Percentiles rank a stretch among this genome's conserved stretches.
Evolutionary conservation across 2,888 invertebrate species (phyloP).

Genomic region (Eupeodes latifasciatus): DNA sequence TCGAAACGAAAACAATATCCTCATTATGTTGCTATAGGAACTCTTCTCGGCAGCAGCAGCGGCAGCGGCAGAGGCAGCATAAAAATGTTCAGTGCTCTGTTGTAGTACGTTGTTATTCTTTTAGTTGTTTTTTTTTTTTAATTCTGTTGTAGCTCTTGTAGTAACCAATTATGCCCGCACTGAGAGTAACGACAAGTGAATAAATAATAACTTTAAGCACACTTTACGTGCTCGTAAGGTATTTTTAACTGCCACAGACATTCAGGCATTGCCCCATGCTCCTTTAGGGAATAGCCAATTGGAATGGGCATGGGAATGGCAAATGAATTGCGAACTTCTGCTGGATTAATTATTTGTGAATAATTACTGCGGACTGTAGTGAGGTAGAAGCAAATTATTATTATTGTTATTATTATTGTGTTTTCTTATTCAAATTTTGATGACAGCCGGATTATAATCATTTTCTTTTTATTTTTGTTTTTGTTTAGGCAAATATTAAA

Average conservation of each 20-base stretch:
- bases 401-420: slow-evolving; percentile 18
- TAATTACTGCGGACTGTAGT: slow-evolving; percentile 72
- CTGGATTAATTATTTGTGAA: slow-evolving; percentile 74
- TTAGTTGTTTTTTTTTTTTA: slow-evolving; percentile 15
- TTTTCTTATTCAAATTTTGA: slow-evolving; percentile 42
- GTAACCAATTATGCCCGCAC: slow-evolving; percentile 18
- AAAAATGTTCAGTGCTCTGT: slow-evolving; percentile 44
- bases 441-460: slow-evolving; percentile 33
- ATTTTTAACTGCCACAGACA: slow-evolving; percentile 61
- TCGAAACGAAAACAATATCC: slow-evolving; percentile 38
- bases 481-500: background rate
- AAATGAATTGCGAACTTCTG: slow-evolving; percentile 39
- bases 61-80: slow-evolving; percentile 29
- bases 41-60: slow-evolving; percentile 12
- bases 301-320: slow-evolving; percentile 35
- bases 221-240: slow-evolving; percentile 69
- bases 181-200: slow-evolving; percentile 63
- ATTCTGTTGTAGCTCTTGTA: background rate
- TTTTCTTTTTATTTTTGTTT: background rate
- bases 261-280: slow-evolving; percentile 66
- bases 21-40: slow-evolving; percentile 35
- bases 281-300: slow-evolving; percentile 30
- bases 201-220: slow-evolving; percentile 70
- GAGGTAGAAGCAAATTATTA: slow-evolving; percentile 50
- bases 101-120: background rate